Base-by-base conservation (phyloP, 2,797 vertebrate genomes). In the Micrastur ruficollis region DNA sequence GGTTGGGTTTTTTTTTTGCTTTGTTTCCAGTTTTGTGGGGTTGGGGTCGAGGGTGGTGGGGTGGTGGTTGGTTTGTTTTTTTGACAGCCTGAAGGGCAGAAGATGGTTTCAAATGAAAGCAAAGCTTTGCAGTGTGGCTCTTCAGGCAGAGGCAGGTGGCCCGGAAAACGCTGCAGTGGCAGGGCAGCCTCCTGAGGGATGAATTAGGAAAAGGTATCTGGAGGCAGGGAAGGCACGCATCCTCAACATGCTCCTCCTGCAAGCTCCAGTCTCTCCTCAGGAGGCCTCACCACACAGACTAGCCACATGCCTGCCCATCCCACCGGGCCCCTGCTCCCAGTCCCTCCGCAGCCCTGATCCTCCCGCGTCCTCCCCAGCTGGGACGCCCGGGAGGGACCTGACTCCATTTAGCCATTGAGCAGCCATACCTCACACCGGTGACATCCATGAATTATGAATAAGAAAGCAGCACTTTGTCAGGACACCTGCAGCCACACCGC, bases 401-500 rank as follows among this genome's bases (percentile, higher is more conserved):
- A 38, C 47, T 73, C 80, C 36, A 34, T 78, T 46, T 67, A 46
- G 46, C 27, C 68, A 25, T n/a, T 52, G 50, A 82, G 63, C 66
- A 72, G 56, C 40, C n/a, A 17, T 27, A 34, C 27, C 32, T 76
- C 50, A 36, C 2, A 7, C 29, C 11, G 15, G n/a, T 55, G 36
- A 86, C 81, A 44, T 26, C 22, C 6, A 5, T 84, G 40, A 58
- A 42, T 42, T 74, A 75, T 68, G 67, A 75, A 52, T 38, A 62
- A 32, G 38, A 85, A 89, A 81, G 49, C 66, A 86, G 68, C 12
- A 7, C 47, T 59, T 66, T 1, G 2, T 67, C 44, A 59, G 70
- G 56, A 47, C 3, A 2, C 52, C 36, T 1, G 2, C 42, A 58
- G 44, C 63, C 0, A 1, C 44, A 32, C 47, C 2, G 2, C 71